Base-by-base conservation (phyloP, 2,113 vertebrate genomes). In the Podarcis cretensis region DNA sequence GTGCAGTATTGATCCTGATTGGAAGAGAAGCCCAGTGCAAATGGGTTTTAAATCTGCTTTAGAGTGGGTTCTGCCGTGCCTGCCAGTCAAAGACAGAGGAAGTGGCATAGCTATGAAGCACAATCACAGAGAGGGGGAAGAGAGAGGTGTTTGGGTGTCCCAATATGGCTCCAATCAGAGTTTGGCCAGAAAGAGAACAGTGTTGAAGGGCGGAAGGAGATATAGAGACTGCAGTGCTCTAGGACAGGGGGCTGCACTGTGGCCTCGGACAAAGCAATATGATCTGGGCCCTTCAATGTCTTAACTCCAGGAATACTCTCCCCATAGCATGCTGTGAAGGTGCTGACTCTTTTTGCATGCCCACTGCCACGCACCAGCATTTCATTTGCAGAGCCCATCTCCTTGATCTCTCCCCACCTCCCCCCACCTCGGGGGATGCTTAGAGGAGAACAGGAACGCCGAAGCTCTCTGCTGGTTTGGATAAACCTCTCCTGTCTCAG, bases 371-470 rank as follows among this genome's bases (percentile, higher is more conserved):
- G 92, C 85, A 92, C 92, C 84, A 89, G 93, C 96, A 96, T 96
- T 96, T 97, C 96, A 95, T 87, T 93, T 89, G 89, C 40, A 75
- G 43, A 96, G 78, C 87, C 92, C 95, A 92, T 94, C 81, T 95
- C 91, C 92, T 89, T 89, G 92, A 86, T 91, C n/a, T 48, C 48
- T 9, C 13, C 92, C 77, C 81, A 92, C 78, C 21, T 88, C 88
- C 92, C 88, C 57, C 2, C 86, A 54, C 32, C 25, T 94, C 92
- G 90, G 92, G 93, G 89, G 84, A 91, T 91, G 93, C 95, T 21
- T 85, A 73, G 95, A 96, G 92, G 90, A 87, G 96, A 97, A 96
- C 94, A 96, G 96, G 95, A 97, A 87, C 91, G 92, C 48, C 48
- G 94, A 94, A 91, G 94, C 74, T 91, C 93, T 90, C 93, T 83